Base-by-base conservation (phyloP, 2,797 vertebrate genomes). In the Momotus momota region DNA sequence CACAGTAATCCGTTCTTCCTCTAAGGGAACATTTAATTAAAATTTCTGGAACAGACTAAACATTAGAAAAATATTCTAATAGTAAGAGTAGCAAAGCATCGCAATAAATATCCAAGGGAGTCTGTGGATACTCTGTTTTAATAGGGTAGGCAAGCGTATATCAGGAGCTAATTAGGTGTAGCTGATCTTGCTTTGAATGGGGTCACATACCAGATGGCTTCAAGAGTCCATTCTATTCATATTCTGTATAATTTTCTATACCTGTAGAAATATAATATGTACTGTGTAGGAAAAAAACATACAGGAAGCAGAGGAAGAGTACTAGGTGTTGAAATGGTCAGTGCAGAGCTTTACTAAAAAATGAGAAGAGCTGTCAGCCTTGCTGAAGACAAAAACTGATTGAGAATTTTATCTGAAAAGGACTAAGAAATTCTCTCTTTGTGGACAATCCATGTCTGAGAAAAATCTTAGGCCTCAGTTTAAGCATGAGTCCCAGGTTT, bases 121-220 rank as follows among this genome's bases (percentile, higher is more conserved):
- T 79, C 62, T 79, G 58, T 62, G 80, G 35, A 94, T 57, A n/a
- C 31, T 66, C 25, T 77, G 40, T 88, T 95, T 96, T 83, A 84
- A 31, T 57, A 88, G 70, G n/a, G 58, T 77, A 92, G 80, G 86
- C 83, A 88, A 93, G 58, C 5, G 0, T 94, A 51, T 57, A 64
- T 88, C 81, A 93, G 64, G 27, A 93, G 70, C 81, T 96, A 94
- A 95, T 96, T 92, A 86, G 88, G 66, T 96, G 71, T 88, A 75
- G 78, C 88, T 81, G 73, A 60, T 86, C 67, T 70, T 88, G 40
- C 64, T 77, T 86, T 93, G 86, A 94, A 84, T 21, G 31, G 51
- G 43, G 40, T 84, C 55, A 72, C 25, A 38, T 41, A 79, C 58
- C 86, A 88, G 88, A 88, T 90, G 86, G 90, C 57, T 96, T 92